Evolutionary conservation across 2,797 vertebrate genomes (phyloP).

Genomic region (Etheostoma perlongum): DNA sequence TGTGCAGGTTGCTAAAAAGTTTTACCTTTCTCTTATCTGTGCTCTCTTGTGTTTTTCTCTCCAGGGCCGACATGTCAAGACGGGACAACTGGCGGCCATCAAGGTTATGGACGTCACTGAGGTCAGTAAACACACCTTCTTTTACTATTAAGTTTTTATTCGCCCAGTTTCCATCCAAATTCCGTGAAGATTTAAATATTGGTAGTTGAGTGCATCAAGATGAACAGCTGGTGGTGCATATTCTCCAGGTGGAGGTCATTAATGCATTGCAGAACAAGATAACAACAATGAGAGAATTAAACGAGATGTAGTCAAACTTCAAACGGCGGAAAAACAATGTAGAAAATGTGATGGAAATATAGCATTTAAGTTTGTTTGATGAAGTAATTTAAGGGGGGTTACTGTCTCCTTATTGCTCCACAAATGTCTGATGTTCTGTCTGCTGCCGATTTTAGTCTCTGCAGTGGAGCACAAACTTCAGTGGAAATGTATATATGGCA

Average conservation of each 20-base stretch:
- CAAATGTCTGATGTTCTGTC: background rate
- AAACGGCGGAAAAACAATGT: background rate
- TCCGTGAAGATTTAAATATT: background rate
- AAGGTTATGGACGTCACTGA: conserved; percentile 99
- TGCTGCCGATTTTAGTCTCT: too few relatives aligned
- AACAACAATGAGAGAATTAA: background rate
- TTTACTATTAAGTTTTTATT: background rate
- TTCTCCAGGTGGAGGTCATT: background rate
- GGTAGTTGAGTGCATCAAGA: background rate
- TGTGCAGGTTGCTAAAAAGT: background rate
- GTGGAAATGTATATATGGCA: too few relatives aligned
- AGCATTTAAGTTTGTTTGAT: background rate
- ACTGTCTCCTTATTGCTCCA: background rate
- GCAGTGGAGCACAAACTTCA: too few relatives aligned
- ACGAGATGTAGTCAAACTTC: background rate
- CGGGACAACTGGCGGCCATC: conserved; percentile 97
- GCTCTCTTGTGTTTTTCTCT: conserved; percentile 37
- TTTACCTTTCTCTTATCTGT: conserved; percentile 18
- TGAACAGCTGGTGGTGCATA: background rate
- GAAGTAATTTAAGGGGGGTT: background rate
- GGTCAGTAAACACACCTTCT: conserved; percentile 82
- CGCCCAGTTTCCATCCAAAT: too few relatives aligned
- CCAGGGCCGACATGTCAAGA: conserved; percentile 99
- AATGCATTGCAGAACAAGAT: background rate
- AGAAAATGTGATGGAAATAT: background rate